Evolutionary conservation across 2,888 invertebrate species (phyloP), one percentile per base, ranked within the genome.

Genomic region (Archips xylosteana): DNA sequence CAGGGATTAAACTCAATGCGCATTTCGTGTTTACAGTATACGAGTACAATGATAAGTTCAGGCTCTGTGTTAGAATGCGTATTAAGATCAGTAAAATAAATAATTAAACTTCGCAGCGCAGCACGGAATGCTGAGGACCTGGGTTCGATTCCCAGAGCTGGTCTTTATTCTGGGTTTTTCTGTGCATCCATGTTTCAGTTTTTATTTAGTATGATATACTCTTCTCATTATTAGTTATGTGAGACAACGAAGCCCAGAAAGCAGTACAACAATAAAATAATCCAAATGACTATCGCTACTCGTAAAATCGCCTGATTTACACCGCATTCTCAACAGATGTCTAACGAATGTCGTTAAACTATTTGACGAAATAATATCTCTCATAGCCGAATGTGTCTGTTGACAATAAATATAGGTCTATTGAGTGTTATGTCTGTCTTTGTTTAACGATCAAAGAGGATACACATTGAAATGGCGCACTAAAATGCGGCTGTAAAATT

Each of bases 231-330:
- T 39, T 39, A 6, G 23, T 6, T 5, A 6, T 39, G 39, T 39
- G 75, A 63, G 62, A 76, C 73, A 74, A 9, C 67, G 51, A 15
- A 78, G 73, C 78, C 54, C 61, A 81, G 80, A 81, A 80, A n/a
- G 5, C 80, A n/a, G 5, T 5, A 51, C 13, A 81, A 79, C 76
- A 83, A 80, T 82, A 81, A 83, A 81, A 84, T 82, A 79, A 78
- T 81, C 78, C 68, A 66, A 80, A 79, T 78, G 79, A 76, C 78
- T 77, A 80, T 78, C 78, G 74, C 74, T 76, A 70, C 76, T 80
- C 79, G 78, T 79, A 87, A 85, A 87, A 87, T 78, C 76, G 70
- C 34, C 74, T 82, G 80, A 87, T 87, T 87, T 85, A 86, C 77
- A 67, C 74, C 71, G 59, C 75, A 75, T 78, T 80, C 75, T 69